Conservation (phyloP, 2,797 vertebrate species). For the Peromyscus melanophrys region DNA sequence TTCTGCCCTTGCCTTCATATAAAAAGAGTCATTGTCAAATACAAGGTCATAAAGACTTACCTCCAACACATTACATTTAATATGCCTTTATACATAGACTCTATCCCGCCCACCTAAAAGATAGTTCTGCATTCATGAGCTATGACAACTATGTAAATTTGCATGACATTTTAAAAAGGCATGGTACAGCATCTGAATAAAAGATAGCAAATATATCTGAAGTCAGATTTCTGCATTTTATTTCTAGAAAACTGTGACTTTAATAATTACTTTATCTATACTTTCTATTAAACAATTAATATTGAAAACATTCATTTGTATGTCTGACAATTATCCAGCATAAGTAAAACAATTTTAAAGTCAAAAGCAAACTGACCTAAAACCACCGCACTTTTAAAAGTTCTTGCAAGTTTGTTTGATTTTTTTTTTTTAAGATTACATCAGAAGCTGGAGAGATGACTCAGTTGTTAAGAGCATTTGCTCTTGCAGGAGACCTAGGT, state of each 20-base stretch:
- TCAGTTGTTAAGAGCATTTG: neutral
- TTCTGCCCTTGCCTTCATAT: neutral
- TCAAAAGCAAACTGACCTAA: slow-evolving; percentile 33
- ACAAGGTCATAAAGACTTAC: neutral
- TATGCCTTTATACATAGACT: neutral
- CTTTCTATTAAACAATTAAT: slow-evolving; percentile 45
- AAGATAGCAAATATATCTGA: slow-evolving; percentile 18
- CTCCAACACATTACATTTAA: neutral
- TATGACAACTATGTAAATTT: slow-evolving; percentile 29
- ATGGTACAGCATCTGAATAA: slow-evolving; percentile 52
- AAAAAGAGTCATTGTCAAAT: slow-evolving; percentile 21
- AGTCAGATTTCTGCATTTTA: slow-evolving; percentile 16
- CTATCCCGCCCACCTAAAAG: neutral
- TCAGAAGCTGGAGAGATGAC: neutral
- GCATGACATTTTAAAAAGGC: neutral
- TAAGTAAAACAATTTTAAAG: slow-evolving; percentile 56
- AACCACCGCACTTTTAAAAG: slow-evolving; percentile 20
- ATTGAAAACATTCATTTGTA: neutral
- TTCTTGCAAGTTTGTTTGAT: neutral
- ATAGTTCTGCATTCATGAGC: neutral
- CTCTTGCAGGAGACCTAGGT: neutral
- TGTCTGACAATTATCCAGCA: neutral
- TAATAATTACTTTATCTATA: neutral
- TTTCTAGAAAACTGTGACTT: slow-evolving; percentile 40
- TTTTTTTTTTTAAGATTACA: neutral